These are phyloP conservation scores for Dermatemys mawii DNA, from an alignment of 2,113 vertebrate genomes.

Conservation along the genomic window DNA sequence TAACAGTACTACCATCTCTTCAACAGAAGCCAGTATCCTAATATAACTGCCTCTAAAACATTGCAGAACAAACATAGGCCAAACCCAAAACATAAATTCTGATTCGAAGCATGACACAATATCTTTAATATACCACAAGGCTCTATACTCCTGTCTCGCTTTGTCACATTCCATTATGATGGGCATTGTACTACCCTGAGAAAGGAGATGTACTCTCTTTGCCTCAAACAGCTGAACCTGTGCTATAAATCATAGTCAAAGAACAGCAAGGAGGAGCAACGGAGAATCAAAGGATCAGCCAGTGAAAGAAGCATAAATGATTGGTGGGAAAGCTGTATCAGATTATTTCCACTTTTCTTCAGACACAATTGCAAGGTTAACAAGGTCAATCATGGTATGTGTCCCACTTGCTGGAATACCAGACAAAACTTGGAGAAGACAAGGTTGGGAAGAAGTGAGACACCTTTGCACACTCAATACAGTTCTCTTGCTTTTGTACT, in stretches of 20 bases:
- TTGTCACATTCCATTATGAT: no score
- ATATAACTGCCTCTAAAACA: not conserved
- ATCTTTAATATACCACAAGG: not conserved
- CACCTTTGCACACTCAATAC: no score
- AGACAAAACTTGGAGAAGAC: not conserved
- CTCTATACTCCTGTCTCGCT: accelerated
- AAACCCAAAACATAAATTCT: not conserved
- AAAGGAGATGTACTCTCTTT: not conserved
- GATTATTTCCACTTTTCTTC: accelerated
- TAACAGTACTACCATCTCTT: not conserved
- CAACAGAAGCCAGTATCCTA: not conserved
- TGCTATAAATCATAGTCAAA: not conserved
- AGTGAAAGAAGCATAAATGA: not conserved
- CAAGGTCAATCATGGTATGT: not conserved
- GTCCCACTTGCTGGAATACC: not conserved
- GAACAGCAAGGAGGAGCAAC: not conserved
- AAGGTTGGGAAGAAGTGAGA: not conserved
- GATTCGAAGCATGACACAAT: not conserved
- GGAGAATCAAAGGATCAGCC: not conserved
- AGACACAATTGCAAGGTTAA: not conserved
- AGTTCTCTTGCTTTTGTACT: not conserved
- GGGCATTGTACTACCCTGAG: not conserved
- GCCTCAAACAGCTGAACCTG: not conserved
- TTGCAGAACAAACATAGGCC: not conserved
- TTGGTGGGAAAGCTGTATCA: accelerated